A percentile compares a stretch with the other conserved stretches of the same genome.
Evolutionary conservation across 92 coral and sea anemone species (phyloP).

Genomic region (Metridium senile): DNA sequence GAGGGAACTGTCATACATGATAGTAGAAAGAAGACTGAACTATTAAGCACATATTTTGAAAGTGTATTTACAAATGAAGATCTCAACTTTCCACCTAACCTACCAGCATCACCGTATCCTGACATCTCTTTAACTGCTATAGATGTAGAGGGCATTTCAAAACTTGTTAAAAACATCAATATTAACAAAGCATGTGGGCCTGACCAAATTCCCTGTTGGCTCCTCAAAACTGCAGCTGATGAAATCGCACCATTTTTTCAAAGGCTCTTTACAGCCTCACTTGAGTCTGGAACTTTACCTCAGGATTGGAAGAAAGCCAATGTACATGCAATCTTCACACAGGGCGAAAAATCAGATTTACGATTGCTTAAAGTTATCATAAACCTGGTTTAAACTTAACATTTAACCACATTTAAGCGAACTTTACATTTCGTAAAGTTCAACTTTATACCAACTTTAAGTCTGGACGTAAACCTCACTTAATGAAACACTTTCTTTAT

Average conservation of each 20-base stretch:
- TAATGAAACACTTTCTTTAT: too few relatives aligned
- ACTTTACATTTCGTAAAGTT: too few relatives aligned
- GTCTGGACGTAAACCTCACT: too few relatives aligned
- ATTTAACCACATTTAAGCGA: too few relatives aligned
- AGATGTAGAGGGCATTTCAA: conserved; percentile 25
- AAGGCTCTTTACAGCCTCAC: not conserved
- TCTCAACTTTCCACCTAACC: conserved; percentile 6
- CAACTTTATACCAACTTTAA: too few relatives aligned
- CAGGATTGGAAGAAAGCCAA: conserved; percentile 29
- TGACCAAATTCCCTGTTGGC: conserved; percentile 34
- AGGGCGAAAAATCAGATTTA: too few relatives aligned
- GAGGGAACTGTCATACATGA: too few relatives aligned
- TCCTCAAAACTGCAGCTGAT: conserved; percentile 31
- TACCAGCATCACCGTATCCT: conserved; percentile 16
- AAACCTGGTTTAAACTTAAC: too few relatives aligned
- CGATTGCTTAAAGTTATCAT: too few relatives aligned
- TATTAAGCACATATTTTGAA: conserved; percentile 21
- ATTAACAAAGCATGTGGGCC: conserved; percentile 34
- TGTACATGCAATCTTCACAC: conserved; percentile 18
- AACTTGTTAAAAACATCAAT: conserved; percentile 30
- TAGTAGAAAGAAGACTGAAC: too few relatives aligned
- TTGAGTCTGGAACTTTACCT: not conserved
- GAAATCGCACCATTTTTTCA: conserved; percentile 35
- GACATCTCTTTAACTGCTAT: too few relatives aligned
- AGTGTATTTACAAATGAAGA: conserved; percentile 34